phyloP scores from a whole-genome alignment of 2,888 invertebrate species.

The Leucophenga maculata region DNA sequence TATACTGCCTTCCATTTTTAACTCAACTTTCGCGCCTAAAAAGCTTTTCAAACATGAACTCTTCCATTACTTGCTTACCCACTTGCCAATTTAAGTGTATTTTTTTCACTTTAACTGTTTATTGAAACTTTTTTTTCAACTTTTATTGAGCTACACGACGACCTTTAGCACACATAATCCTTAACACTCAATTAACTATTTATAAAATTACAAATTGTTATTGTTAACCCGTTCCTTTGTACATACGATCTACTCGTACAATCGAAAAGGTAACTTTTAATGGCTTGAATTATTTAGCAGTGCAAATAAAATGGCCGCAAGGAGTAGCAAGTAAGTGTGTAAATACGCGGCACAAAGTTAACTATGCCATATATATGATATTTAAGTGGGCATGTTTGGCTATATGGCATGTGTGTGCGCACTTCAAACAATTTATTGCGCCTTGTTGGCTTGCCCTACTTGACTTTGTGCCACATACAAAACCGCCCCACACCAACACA shows the following conservation, averaged over 20 bases:
- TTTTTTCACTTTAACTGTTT: no score
- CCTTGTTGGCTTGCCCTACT: slow-evolving; percentile 2
- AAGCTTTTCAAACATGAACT: no score
- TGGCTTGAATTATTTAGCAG: slow-evolving; percentile 14
- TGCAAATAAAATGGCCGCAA: no score
- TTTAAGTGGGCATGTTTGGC: background rate
- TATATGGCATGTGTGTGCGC: background rate
- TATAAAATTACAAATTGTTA: slow-evolving; percentile 63
- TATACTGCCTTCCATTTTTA: no score
- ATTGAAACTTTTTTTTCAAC: no score
- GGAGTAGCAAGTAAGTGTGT: no score
- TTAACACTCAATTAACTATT: slow-evolving; percentile 55
- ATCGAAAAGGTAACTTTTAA: background rate
- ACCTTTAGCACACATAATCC: slow-evolving; percentile 4
- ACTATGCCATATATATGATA: background rate
- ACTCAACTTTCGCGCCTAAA: no score
- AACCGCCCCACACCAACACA: background rate
- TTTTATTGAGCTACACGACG: background rate
- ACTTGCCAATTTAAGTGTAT: no score
- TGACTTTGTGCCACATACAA: background rate
- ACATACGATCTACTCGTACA: background rate
- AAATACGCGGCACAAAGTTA: background rate
- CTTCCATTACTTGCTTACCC: no score
- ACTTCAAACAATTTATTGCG: slow-evolving; percentile 4
- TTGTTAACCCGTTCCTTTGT: slow-evolving; percentile 58